Base-by-base conservation (phyloP, 2,113 vertebrate genomes). In the Menura novaehollandiae region DNA sequence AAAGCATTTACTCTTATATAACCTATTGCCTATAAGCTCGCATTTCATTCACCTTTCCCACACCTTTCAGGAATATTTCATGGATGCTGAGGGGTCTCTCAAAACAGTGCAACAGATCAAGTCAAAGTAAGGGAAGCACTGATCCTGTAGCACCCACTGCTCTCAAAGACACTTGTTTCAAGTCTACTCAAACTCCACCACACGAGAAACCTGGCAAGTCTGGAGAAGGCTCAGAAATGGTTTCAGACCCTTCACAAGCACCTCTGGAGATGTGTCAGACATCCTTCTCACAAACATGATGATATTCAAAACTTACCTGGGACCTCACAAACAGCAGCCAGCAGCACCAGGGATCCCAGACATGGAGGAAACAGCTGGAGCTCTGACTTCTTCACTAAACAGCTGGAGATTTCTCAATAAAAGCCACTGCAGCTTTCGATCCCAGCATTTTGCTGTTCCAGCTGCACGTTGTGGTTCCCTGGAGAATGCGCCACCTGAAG, bases 351-450 rank as follows among this genome's bases (percentile, higher is more conserved):
- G 71, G 76, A 72, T 30, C 62, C 92, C 88, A 95, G 76, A 91
- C 84, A 93, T 64, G 80, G 66, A 95, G 96, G 91, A 93, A 96
- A 89, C 88, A 92, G 93, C 90, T 94, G 93, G 83, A 93, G 73
- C 62, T 91, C 73, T 3, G 8, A 78, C 74, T 88, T 89, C 92
- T 91, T 79, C 80, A 24, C 66, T 6, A 75, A 83, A 63, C 88
- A 91, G 88, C 63, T 94, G 90, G 95, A 96, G 85, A 56, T 49
- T 81, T 83, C 95, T 83, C 96, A 84, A n/a, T 71, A 82, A 91
- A 94, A 94, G 80, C 44, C 86, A 89, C 53, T 0, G 1, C 46
- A 91, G 92, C 73, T 89, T 89, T 88, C 13, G 0, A 84, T 72
- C 84, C 68, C 80, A 74, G 66, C 18, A 35, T 75, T 59, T 22